A percentile compares a stretch with the other conserved stretches of the same genome.
phyloP scores from a whole-genome alignment of 2,797 vertebrate genomes.

The Chromobotia macracanthus region DNA sequence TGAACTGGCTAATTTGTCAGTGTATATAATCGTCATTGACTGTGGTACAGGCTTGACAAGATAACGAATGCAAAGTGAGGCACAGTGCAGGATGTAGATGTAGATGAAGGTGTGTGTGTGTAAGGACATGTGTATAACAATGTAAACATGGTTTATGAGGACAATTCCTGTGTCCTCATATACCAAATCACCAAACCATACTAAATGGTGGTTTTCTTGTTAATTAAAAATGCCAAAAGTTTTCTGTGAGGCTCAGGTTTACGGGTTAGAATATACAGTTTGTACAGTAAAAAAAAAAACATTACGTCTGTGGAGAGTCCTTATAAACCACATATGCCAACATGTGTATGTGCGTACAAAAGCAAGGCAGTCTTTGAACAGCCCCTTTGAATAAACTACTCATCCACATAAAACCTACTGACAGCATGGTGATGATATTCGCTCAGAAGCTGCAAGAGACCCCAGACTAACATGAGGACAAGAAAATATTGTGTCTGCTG shows the following conservation, averaged over 20 bases:
- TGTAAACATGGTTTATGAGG: too few relatives aligned
- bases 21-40: not conserved
- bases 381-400: not conserved
- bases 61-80: constrained; percentile 29
- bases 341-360: too few relatives aligned
- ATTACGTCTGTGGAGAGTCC: too few relatives aligned
- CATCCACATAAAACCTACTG: not conserved
- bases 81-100: not conserved
- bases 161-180: too few relatives aligned
- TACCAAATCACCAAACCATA: too few relatives aligned
- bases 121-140: too few relatives aligned
- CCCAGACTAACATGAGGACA: not conserved
- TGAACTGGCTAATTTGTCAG: not conserved
- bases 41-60: constrained; percentile 1
- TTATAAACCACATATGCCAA: too few relatives aligned
- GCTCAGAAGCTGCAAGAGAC: constrained; percentile 37
- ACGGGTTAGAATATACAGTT: too few relatives aligned
- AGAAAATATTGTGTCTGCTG: constrained; percentile 21
- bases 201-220: too few relatives aligned
- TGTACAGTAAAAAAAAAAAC: too few relatives aligned
- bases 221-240: too few relatives aligned
- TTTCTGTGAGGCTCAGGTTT: too few relatives aligned
- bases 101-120: not conserved
- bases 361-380: not conserved
- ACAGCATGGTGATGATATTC: constrained; percentile 57